Evolutionary conservation across 2,888 invertebrate species (phyloP).

Genomic region (Polymixis lichenea): DNA sequence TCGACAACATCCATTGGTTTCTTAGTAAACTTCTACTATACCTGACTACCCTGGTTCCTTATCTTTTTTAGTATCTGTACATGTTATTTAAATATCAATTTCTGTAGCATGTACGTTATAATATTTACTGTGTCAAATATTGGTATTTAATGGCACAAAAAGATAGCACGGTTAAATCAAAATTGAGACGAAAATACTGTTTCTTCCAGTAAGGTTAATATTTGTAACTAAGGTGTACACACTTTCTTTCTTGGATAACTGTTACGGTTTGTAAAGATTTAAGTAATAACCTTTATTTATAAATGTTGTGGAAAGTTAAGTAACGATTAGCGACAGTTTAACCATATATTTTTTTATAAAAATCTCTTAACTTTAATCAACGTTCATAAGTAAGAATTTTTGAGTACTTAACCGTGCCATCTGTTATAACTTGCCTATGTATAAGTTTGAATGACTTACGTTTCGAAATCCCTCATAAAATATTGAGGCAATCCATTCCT

Average conservation of each 20-base stretch:
- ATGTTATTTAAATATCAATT: too few species aligned
- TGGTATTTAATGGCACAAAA: background rate
- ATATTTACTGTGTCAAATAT: background rate
- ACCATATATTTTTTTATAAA: too few species aligned
- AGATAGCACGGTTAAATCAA: background rate
- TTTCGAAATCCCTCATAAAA: background rate
- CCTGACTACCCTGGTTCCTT: too few species aligned
- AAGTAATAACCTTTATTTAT: too few species aligned
- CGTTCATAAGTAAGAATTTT: background rate
- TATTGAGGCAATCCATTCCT: slow-evolving; percentile 46
- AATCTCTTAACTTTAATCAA: too few species aligned
- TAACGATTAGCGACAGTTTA: too few species aligned
- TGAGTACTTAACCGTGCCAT: background rate
- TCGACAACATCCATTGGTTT: too few species aligned
- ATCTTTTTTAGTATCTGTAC: too few species aligned
- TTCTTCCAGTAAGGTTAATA: background rate
- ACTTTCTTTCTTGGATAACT: too few species aligned
- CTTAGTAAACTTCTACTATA: too few species aligned
- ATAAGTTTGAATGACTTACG: slow-evolving; percentile 37
- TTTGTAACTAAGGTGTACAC: background rate
- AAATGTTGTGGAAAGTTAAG: too few species aligned
- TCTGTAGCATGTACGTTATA: background rate
- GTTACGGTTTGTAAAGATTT: background rate
- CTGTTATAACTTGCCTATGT: background rate
- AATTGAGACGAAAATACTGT: background rate